phyloP scores from a whole-genome alignment of 1,140 invertebrate species.

The Brachionus rubens region DNA sequence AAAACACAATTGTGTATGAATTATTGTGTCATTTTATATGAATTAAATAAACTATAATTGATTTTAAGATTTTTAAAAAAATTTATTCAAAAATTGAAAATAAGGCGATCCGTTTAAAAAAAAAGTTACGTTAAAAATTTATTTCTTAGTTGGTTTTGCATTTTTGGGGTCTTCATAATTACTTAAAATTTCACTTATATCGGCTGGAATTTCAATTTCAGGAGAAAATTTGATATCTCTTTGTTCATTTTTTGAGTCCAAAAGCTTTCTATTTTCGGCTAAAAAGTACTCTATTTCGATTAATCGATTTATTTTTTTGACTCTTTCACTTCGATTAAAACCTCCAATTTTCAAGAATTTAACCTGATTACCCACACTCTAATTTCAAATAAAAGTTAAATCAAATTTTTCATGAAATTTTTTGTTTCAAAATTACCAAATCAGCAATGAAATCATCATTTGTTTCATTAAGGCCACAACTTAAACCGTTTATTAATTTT shows the following conservation, averaged over 20 bases:
- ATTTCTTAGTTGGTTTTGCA: background rate
- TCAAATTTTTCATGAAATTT: background rate
- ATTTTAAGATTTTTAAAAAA: too few species aligned
- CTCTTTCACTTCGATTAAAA: conserved; percentile 37
- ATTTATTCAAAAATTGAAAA: too few species aligned
- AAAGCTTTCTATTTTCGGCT: background rate
- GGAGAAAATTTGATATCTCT: conserved; percentile 22
- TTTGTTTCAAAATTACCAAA: background rate
- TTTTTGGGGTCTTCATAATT: conserved; percentile 17
- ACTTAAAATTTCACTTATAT: background rate
- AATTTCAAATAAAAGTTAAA: background rate
- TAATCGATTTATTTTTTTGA: conserved; percentile 35
- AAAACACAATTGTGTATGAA: too few species aligned
- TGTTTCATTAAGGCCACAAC: conserved; percentile 15
- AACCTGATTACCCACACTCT: conserved; percentile 36
- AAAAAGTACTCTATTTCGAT: conserved; percentile 27
- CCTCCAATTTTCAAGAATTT: conserved; percentile 37
- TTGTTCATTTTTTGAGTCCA: background rate
- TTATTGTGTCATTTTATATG: too few species aligned
- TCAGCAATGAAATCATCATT: conserved; percentile 35
- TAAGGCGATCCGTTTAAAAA: too few species aligned
- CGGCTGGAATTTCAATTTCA: background rate
- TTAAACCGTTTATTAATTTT: background rate
- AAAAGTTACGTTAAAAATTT: too few species aligned
- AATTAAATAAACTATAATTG: too few species aligned